Evolutionary conservation across 2,888 invertebrate species (phyloP).

Genomic region (Fabriciana adippe): DNA sequence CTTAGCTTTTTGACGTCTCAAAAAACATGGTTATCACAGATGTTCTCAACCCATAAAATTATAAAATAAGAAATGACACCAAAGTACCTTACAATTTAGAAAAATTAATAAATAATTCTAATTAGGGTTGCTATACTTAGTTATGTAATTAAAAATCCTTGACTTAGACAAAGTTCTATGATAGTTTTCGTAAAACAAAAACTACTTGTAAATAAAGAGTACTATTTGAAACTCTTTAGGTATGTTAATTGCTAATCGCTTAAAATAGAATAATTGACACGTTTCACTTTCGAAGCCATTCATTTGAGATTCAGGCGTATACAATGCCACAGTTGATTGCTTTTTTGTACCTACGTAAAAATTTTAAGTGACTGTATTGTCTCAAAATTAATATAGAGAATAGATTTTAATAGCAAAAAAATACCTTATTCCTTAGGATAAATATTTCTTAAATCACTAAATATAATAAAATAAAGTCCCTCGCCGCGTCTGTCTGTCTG

Average conservation of each 20-base stretch:
- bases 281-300: constrained; percentile 57
- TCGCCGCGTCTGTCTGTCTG: too few relatives aligned
- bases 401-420: not conserved
- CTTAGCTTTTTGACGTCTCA: too few relatives aligned
- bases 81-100: too few relatives aligned
- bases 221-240: constrained; percentile 65
- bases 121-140: too few relatives aligned
- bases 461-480: too few relatives aligned
- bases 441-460: too few relatives aligned
- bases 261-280: constrained; percentile 62
- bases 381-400: not conserved
- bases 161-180: too few relatives aligned
- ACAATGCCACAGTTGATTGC: constrained; percentile 18
- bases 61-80: too few relatives aligned
- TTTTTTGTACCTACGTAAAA: constrained; percentile 18
- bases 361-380: not conserved
- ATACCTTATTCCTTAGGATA: not conserved
- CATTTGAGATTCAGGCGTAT: constrained; percentile 24
- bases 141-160: too few relatives aligned
- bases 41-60: too few relatives aligned
- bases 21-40: too few relatives aligned
- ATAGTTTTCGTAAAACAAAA: not conserved
- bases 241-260: constrained; percentile 53
- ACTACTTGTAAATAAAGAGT: constrained; percentile 56
- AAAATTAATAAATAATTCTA: too few relatives aligned